Conservation (phyloP, 2,797 vertebrate species). For the Anguilla megastoma region DNA sequence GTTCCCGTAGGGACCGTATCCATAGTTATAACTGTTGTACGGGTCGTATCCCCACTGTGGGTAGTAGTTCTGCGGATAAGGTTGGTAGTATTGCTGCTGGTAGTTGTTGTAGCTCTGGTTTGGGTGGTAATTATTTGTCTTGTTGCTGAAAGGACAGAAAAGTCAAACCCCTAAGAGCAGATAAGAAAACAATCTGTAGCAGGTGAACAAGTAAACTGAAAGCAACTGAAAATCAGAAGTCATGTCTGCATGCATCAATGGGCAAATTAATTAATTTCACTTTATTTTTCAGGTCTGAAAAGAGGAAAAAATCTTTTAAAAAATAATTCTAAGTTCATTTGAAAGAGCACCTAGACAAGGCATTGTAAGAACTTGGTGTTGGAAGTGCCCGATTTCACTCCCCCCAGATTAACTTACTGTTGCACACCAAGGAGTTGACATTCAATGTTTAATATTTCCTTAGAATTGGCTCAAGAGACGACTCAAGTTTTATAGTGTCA, state of each 20-base stretch:
- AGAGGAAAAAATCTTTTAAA: no score
- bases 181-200: neutral
- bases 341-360: neutral
- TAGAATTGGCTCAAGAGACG: no score
- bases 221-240: no score
- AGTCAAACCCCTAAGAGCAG: neutral
- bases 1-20: constrained; percentile 73
- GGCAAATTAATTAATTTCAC: no score
- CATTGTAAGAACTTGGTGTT: no score
- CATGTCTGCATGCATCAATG: no score
- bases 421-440: no score
- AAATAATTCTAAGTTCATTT: no score
- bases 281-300: no score
- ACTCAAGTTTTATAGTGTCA: neutral
- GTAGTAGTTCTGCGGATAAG: constrained; percentile 70
- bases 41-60: constrained; percentile 85
- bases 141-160: constrained; percentile 65
- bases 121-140: constrained; percentile 74
- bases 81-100: constrained; percentile 69
- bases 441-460: no score
- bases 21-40: constrained; percentile 70
- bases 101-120: constrained; percentile 72
- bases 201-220: neutral
- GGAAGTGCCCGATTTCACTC: no score
- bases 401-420: no score